Percentiles rank a stretch among this genome's conserved stretches.
phyloP scores from a whole-genome alignment of 2,113 vertebrate species.

The Vombatus ursinus region DNA sequence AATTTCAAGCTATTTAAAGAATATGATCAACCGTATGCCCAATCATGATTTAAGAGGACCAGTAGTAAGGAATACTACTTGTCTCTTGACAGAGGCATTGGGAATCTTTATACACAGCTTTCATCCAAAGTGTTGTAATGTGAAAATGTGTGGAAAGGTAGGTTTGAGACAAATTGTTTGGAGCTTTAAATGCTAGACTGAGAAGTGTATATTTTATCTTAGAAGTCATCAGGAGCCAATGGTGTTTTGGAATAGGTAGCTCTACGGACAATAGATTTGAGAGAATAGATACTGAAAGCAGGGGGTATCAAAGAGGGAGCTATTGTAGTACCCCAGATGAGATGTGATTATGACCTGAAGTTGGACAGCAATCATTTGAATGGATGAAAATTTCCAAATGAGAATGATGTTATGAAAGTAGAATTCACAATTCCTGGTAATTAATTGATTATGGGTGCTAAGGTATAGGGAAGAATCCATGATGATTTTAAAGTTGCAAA shows the following conservation, averaged over 20 bases:
- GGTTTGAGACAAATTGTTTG: neutral
- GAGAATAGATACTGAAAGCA: neutral
- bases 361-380: neutral
- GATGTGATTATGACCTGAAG: neutral
- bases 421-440: no score
- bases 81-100: neutral
- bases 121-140: neutral
- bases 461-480: neutral
- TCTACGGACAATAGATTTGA: neutral
- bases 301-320: neutral
- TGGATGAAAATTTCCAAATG: neutral
- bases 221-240: neutral
- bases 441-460: no score
- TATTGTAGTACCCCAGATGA: neutral
- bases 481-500: neutral
- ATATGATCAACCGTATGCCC: neutral
- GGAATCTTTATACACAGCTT: neutral
- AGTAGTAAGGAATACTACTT: neutral
- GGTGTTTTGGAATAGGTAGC: neutral
- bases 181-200: neutral
- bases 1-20: neutral
- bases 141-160: neutral
- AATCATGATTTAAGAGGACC: neutral
- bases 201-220: neutral
- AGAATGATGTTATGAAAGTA: neutral